Evolutionary conservation across 1,140 invertebrate genomes (phyloP).

Genomic region (Metopolophium dirhodum): DNA sequence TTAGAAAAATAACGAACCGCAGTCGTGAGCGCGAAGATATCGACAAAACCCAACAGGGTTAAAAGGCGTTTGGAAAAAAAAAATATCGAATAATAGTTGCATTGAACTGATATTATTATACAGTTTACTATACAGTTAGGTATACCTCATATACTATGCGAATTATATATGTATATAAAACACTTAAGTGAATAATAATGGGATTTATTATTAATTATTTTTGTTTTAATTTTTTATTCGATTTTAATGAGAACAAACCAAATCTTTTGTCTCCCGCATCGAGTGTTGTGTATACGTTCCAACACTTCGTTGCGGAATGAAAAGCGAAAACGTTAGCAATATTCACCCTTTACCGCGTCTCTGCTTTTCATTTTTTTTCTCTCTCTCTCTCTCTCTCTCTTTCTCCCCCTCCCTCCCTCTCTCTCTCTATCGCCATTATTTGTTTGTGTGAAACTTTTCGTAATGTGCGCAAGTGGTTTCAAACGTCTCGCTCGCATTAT

Average conservation of each 20-base stretch:
- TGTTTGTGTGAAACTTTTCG: neutral
- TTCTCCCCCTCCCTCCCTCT: neutral
- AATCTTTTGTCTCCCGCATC: neutral
- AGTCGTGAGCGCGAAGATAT: neutral
- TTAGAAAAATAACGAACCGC: no score
- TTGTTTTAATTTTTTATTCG: neutral
- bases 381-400: neutral
- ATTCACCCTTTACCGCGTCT: neutral
- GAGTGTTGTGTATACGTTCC: neutral
- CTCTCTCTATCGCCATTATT: neutral
- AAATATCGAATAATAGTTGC: neutral
- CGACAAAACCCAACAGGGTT: neutral
- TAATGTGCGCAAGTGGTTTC: neutral
- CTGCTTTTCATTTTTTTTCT: neutral
- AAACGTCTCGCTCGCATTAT: neutral
- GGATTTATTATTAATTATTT: neutral
- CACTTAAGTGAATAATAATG: neutral
- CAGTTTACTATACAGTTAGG: no score
- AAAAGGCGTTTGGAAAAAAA: neutral
- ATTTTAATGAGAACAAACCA: neutral
- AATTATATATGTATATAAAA: neutral
- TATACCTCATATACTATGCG: neutral
- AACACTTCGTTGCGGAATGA: neutral
- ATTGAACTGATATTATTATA: neutral
- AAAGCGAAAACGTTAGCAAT: conserved; percentile 29